A percentile compares a stretch with the other conserved stretches of the same genome.
Conservation (phyloP, 2,797 vertebrate genomes). For the Poecilia picta region DNA sequence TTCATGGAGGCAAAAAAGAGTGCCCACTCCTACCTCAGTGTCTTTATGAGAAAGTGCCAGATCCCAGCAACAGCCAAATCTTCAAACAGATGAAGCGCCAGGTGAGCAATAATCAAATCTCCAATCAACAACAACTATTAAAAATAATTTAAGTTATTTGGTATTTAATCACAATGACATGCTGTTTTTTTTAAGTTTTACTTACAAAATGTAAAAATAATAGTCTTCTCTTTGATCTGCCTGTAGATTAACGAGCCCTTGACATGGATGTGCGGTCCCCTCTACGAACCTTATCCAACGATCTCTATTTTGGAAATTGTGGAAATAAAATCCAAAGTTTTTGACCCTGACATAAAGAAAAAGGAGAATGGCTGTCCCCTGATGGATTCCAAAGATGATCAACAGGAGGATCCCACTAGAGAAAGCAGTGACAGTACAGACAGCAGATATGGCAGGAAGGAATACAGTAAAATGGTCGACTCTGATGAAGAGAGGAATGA, state of each 20-base stretch:
- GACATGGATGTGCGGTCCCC: conserved; percentile 33
- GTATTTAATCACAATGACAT: not conserved
- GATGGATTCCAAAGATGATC: conserved; percentile 16
- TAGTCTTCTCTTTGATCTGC: conserved; percentile 14
- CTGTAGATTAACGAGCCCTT: conserved; percentile 57
- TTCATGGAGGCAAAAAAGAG: conserved; percentile 2
- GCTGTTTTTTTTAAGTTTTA: not conserved
- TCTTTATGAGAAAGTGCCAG: conserved; percentile 70
- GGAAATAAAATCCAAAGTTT: conserved; percentile 21
- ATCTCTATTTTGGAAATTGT: conserved; percentile 75
- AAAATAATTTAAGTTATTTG: not conserved
- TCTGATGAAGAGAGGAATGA: conserved; percentile 59
- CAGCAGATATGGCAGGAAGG: conserved; percentile 33
- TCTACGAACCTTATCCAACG: conserved; percentile 49
- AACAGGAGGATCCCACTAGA: conserved; percentile 8
- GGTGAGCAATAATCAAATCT: conserved; percentile 54
- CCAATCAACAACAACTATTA: not conserved
- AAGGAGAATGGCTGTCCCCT: conserved; percentile 14
- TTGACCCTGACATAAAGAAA: not conserved
- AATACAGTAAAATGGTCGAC: conserved; percentile 73
- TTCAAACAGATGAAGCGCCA: conserved; percentile 66
- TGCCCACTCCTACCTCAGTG: conserved; percentile 11
- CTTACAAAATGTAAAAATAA: not conserved
- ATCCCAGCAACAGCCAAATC: conserved; percentile 78
- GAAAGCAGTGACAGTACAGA: conserved; percentile 25